Percentiles rank a stretch among this genome's conserved stretches.
These are phyloP conservation scores for Quadriops clusia DNA, from an alignment of 2,888 invertebrate species.

Conservation along the genomic window DNA sequence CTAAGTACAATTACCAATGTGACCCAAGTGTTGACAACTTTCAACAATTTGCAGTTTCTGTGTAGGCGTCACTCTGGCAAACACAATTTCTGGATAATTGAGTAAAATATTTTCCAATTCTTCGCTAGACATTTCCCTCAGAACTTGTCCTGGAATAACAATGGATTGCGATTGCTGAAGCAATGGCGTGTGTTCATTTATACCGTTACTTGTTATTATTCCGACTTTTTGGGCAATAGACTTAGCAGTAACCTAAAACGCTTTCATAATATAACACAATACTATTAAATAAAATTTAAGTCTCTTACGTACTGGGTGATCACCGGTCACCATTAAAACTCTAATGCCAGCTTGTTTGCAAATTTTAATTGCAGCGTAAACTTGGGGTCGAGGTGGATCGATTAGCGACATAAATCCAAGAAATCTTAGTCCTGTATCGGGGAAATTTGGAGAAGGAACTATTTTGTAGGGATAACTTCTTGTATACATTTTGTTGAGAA, in stretches of 20 bases:
- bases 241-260: conserved; percentile 50
- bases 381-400: conserved; percentile 55
- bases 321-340: conserved; percentile 71
- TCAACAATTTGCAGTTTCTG: conserved; percentile 56
- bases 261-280: conserved; percentile 5
- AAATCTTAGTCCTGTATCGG: conserved; percentile 50
- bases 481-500: conserved; percentile 42
- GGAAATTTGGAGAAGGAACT: conserved; percentile 53
- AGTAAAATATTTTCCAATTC: conserved; percentile 44
- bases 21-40: conserved; percentile 67
- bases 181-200: conserved; percentile 26
- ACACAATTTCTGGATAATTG: conserved; percentile 50
- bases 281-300: conserved; percentile 23
- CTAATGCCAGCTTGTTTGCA: conserved; percentile 70
- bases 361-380: conserved; percentile 52
- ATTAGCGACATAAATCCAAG: conserved; percentile 52
- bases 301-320: too few species aligned
- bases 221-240: conserved; percentile 66
- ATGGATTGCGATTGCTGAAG: conserved; percentile 35
- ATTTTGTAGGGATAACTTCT: conserved; percentile 46
- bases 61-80: conserved; percentile 45
- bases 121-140: conserved; percentile 36
- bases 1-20: conserved; percentile 47
- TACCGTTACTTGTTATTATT: conserved; percentile 46
- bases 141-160: conserved; percentile 42